A percentile compares a stretch with the other conserved stretches of the same genome.
phyloP scores from a whole-genome alignment of 2,888 invertebrate species.

The Polyommatus iphigenia region DNA sequence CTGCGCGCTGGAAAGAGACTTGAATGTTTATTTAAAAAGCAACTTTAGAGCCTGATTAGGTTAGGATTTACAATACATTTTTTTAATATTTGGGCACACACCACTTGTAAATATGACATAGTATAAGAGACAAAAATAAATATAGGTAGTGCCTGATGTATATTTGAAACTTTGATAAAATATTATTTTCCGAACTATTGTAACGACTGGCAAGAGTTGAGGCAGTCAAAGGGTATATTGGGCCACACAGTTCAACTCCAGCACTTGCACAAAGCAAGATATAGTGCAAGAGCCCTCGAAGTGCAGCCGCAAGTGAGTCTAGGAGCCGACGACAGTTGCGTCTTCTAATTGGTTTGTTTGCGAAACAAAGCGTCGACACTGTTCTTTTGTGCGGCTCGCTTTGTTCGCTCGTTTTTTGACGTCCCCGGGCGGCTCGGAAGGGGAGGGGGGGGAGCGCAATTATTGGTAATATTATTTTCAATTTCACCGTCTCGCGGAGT shows the following conservation, averaged over 20 bases:
- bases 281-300: constrained; percentile 1
- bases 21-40: too few relatives aligned
- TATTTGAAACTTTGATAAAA: too few relatives aligned
- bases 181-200: neutral
- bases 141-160: too few relatives aligned
- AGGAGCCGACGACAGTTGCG: neutral
- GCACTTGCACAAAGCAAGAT: neutral
- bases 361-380: constrained; percentile 37
- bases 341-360: constrained; percentile 42
- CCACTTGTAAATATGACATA: too few relatives aligned
- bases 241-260: neutral
- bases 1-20: too few relatives aligned
- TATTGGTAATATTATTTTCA: constrained; percentile 33
- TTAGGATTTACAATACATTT: too few relatives aligned
- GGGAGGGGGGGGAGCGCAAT: neutral
- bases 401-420: constrained; percentile 21
- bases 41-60: too few relatives aligned
- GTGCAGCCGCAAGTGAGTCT: constrained; percentile 7
- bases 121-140: too few relatives aligned
- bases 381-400: constrained; percentile 37
- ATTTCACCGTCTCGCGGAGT: neutral
- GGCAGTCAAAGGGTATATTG: neutral
- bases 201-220: neutral
- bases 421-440: neutral
- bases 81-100: too few relatives aligned